phyloP scores from a whole-genome alignment of 2,797 vertebrate species.

The Gallinago nigripennis region DNA sequence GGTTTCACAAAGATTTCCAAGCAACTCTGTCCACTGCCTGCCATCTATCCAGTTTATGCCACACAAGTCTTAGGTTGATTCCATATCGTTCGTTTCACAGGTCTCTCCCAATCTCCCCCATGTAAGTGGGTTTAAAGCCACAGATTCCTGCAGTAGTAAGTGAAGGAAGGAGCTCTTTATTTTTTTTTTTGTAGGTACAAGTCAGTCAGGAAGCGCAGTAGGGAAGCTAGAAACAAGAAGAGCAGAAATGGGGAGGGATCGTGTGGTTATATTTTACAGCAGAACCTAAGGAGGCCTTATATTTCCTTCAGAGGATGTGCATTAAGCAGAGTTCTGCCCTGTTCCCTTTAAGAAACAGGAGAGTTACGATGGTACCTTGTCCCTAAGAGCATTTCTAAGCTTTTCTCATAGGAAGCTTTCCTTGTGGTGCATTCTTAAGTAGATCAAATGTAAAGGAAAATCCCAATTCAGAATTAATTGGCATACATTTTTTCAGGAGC shows the following conservation, averaged over 20 bases:
- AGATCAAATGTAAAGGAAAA: constrained; percentile 68
- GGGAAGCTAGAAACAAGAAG: background rate
- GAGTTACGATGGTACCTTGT: background rate
- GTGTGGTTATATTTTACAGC: background rate
- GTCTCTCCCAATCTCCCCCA: background rate
- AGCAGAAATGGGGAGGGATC: background rate
- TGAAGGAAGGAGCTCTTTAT: fast-evolving
- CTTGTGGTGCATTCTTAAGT: constrained; percentile 49
- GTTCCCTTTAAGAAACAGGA: constrained; percentile 27
- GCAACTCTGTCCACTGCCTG: background rate
- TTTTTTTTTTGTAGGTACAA: background rate
- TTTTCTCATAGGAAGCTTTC: constrained; percentile 64
- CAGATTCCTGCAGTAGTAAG: background rate
- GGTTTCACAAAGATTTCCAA: background rate
- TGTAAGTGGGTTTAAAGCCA: fast-evolving
- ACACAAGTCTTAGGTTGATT: fast-evolving
- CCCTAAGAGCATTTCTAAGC: constrained; percentile 54
- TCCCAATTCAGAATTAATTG: constrained; percentile 67
- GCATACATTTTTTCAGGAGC: constrained; percentile 48
- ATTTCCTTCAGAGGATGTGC: background rate
- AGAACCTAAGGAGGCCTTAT: background rate
- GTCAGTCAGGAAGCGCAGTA: background rate
- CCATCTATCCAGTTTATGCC: background rate
- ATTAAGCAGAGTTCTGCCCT: background rate
- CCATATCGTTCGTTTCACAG: background rate